Percentiles rank a stretch among this genome's conserved stretches.
These are phyloP conservation scores for Leucania comma DNA, from an alignment of 2,888 invertebrate species.

Conservation along the genomic window DNA sequence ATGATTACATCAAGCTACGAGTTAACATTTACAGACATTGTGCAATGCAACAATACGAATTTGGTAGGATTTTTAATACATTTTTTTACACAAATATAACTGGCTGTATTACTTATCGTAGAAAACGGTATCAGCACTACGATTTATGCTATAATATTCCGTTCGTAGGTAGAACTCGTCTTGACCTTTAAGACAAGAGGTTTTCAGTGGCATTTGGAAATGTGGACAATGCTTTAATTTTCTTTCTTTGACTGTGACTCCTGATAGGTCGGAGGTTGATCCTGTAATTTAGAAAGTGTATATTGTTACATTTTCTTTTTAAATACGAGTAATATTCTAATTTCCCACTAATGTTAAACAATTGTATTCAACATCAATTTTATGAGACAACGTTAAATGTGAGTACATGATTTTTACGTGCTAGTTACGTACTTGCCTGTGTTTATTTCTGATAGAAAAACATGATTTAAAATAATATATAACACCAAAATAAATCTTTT, in stretches of 20 bases:
- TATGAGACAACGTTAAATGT: slow-evolving; percentile 3
- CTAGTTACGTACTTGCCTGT: too few relatives aligned
- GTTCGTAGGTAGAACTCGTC: slow-evolving; percentile 13
- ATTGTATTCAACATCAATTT: slow-evolving; percentile 1
- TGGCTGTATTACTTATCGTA: background rate
- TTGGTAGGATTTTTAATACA: too few relatives aligned
- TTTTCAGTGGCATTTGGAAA: slow-evolving; percentile 74
- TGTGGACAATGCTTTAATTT: slow-evolving; percentile 91
- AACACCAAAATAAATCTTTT: too few relatives aligned
- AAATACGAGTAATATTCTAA: background rate
- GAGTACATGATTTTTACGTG: slow-evolving; percentile 13
- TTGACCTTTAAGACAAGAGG: slow-evolving; percentile 36
- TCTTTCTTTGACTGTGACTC: slow-evolving; percentile 94
- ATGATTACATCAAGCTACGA: too few relatives aligned
- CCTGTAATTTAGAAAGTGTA: slow-evolving; percentile 87
- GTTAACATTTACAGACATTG: background rate
- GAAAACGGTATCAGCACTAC: slow-evolving; percentile 1
- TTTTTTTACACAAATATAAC: too few relatives aligned
- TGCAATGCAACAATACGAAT: slow-evolving; percentile 10
- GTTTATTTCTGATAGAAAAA: too few relatives aligned
- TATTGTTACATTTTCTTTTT: background rate
- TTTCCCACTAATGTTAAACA: background rate
- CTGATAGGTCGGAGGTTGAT: slow-evolving; percentile 96
- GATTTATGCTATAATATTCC: background rate
- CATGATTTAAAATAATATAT: too few relatives aligned